Evolutionary conservation across 2,113 vertebrate species (phyloP), one percentile per base, ranked within the genome.

Genomic region (Dryoscopus gambensis): DNA sequence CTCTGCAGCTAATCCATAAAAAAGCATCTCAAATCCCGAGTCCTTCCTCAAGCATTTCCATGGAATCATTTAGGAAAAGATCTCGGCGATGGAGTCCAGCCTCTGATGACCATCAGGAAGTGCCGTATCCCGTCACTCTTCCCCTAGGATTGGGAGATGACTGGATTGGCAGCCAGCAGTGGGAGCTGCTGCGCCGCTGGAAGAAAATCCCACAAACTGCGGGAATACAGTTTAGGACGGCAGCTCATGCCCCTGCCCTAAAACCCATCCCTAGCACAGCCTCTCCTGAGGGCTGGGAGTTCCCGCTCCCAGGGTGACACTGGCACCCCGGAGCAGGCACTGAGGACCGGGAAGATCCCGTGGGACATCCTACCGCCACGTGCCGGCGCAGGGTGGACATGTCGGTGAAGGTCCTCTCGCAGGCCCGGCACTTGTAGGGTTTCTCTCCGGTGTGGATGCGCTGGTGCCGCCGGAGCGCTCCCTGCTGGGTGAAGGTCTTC

Each of bases 361-460:
- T 5, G 69, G 64, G 22, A 25, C 31, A n/a, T 20, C 97, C 1
- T 97, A 97, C 97, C 92, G 40, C 70, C 3, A 40, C 95, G 9
- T 98, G 97, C 60, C 97, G 95, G 78, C 97, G 97, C 84, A 97
- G 52, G 37, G 97, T 97, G 60, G 97, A 98, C 97, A 94, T 95
- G 93, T 98, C 97, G 1, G 97, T 97, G 96, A 98, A 98, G 46
- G 89, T 92, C 16, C 97, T 89, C 33, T 97, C 96, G 5, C 97
- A 97, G 11, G 97, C 98, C 7, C 95, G 73, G 93, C 97, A 98
- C 74, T 97, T 95, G 82, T 97, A 97, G 2, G 97, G 97, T 20
- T 97, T 98, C 46, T 98, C 97, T 1, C 97, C 97, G 1, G 96
- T 97, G 93, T 98, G 97, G 49, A 97, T 98, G 59, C 96, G 96